Base-by-base conservation (phyloP, 2,888 invertebrate species). In the Gymnoscelis rufifasciata region DNA sequence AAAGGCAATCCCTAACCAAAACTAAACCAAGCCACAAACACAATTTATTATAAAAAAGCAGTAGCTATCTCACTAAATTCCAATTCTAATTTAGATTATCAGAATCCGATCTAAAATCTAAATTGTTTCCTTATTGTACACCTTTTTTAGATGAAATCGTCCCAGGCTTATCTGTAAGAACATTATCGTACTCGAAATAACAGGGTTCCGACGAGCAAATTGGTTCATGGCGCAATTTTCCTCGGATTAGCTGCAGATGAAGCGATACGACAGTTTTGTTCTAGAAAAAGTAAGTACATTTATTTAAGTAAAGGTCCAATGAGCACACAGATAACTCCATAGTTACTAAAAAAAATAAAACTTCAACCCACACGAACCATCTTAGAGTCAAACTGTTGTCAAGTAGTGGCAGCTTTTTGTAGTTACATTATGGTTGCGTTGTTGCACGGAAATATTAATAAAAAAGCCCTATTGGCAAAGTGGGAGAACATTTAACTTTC, bases 61-160 rank as follows among this genome's bases (percentile, higher is more conserved):
- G 11, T 11, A 28, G 1, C 6, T 5, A n/a, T n/a, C n/a, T n/a
- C 19, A 30, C 30, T 30, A 30, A 13, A 7, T 8, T 26, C 10
- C 11, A n/a, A 26, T 47, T 42, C 28, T 42, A 47, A 47, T 47
- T 38, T 38, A 33, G 24, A 15, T 30, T 6, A 13, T 7, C 28
- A 35, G 30, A 43, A 47, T 43, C 43, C n/a, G 36, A 30, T 42
- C 19, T 39, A 19, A 42, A 52, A 40, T 48, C 48, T 46, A 40
- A 46, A 52, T 45, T 43, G 45, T 47, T 36, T 48, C 38, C 45
- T 31, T 30, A 39, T 43, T 52, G 42, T 47, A 44, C 42, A 47
- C 44, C 47, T 52, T 45, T 51, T 45, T 52, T 39, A 47, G 48
- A 52, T 52, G 48, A 48, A 48, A 48, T 46, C 45, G 42, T 48